phyloP scores from a whole-genome alignment of 2,797 vertebrate genomes.

The Artibeus jamaicensis region DNA sequence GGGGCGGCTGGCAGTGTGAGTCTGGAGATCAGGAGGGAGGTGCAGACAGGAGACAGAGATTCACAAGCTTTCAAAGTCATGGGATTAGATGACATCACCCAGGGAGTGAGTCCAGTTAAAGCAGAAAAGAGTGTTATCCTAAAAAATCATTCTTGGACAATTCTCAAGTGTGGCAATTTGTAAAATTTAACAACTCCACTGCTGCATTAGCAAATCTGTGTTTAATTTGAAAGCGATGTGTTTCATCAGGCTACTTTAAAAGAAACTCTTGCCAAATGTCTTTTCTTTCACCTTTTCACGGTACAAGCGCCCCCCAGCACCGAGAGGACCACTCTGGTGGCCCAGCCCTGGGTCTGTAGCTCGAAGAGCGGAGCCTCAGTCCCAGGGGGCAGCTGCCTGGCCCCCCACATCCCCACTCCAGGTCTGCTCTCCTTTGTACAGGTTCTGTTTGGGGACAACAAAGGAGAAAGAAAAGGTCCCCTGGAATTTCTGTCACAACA shows the following conservation, averaged over 20 bases:
- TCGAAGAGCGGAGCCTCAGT: background rate
- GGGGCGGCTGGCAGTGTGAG: background rate
- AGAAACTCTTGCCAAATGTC: background rate
- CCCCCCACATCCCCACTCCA: background rate
- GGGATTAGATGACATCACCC: background rate
- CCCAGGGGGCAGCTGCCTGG: rapidly evolving
- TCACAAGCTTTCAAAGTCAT: background rate
- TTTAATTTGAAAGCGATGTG: background rate
- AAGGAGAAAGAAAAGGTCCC: background rate
- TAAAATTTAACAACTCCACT: background rate
- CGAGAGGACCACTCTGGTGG: background rate
- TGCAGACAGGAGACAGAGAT: background rate
- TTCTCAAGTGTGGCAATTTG: background rate
- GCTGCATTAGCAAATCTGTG: background rate
- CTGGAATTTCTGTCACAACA: background rate
- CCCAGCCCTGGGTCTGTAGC: background rate
- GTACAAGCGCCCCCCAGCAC: background rate
- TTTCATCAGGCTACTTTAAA: background rate
- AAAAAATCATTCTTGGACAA: background rate
- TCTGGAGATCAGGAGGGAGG: background rate
- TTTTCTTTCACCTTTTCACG: background rate
- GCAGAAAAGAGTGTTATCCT: background rate
- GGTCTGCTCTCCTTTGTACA: background rate
- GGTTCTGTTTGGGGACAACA: background rate
- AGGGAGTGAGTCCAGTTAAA: background rate